Percentiles rank a stretch among this genome's conserved stretches.
Conservation (phyloP, 2,113 vertebrate genomes). For the Hypomesus transpacificus region DNA sequence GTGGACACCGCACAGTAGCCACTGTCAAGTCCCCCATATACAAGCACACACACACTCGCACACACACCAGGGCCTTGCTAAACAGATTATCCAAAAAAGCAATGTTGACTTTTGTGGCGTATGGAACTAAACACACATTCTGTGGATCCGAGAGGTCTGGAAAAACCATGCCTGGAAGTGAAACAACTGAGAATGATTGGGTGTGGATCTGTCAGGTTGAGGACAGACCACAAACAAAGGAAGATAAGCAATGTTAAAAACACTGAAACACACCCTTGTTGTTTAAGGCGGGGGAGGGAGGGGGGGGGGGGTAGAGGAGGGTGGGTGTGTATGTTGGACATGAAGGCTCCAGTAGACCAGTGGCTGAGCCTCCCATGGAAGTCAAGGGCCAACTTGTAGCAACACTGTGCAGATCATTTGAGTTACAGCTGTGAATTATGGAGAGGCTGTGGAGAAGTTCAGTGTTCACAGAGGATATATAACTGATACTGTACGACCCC, state of each 20-base stretch:
- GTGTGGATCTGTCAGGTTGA: constrained; percentile 1
- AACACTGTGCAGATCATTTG: background rate
- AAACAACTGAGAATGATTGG: constrained; percentile 13
- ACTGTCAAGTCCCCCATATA: constrained; percentile 12
- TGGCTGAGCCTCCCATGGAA: background rate
- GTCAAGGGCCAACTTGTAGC: background rate
- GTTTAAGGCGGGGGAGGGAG: background rate
- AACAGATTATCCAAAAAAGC: constrained; percentile 34
- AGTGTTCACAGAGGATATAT: background rate
- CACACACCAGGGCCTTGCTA: background rate
- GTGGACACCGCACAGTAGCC: constrained; percentile 33
- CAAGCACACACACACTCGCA: background rate
- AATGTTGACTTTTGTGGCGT: constrained; percentile 23
- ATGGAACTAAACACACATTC: background rate
- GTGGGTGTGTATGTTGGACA: no score
- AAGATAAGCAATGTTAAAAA: background rate
- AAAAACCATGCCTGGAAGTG: background rate
- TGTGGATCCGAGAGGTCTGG: constrained; percentile 6
- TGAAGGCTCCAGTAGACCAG: no score
- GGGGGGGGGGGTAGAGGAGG: no score
- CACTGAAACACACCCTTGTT: background rate
- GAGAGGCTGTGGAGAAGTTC: background rate
- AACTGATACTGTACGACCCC: background rate
- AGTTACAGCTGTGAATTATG: background rate
- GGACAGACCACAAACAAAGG: background rate